phyloP scores from a whole-genome alignment of 2,797 vertebrate genomes.

The Vespertilio murinus region DNA sequence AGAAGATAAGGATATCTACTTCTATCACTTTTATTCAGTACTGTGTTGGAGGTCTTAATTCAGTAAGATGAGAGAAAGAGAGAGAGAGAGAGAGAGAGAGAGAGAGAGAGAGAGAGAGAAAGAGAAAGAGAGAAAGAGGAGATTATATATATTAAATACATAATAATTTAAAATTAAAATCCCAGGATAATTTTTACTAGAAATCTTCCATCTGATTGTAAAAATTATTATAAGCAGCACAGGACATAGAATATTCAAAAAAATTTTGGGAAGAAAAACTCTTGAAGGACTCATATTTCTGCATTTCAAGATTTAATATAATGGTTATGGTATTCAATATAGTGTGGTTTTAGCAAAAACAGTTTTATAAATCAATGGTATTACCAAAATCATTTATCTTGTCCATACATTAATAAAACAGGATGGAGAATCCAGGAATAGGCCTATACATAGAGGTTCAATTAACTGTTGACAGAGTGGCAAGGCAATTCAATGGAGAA shows the following conservation, averaged over 20 bases:
- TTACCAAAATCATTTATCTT: background rate
- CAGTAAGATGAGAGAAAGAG: background rate
- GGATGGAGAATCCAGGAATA: background rate
- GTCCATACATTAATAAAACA: background rate
- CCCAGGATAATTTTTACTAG: background rate
- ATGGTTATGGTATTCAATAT: background rate
- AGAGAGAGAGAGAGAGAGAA: too few species aligned
- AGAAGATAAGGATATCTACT: background rate
- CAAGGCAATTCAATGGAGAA: background rate
- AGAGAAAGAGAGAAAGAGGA: too few species aligned
- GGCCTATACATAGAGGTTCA: background rate
- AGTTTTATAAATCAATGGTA: background rate
- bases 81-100: background rate
- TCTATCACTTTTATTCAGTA: background rate
- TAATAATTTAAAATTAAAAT: background rate
- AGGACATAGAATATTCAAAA: background rate
- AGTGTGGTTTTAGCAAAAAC: background rate
- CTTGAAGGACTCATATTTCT: background rate
- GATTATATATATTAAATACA: background rate
- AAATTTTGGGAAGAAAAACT: background rate
- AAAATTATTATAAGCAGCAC: background rate
- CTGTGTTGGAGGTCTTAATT: background rate
- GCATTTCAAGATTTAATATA: background rate
- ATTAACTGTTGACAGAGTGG: background rate
- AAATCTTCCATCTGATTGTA: background rate